Conservation (phyloP, 2,113 vertebrate species). For the Falcunculus frontatus region DNA sequence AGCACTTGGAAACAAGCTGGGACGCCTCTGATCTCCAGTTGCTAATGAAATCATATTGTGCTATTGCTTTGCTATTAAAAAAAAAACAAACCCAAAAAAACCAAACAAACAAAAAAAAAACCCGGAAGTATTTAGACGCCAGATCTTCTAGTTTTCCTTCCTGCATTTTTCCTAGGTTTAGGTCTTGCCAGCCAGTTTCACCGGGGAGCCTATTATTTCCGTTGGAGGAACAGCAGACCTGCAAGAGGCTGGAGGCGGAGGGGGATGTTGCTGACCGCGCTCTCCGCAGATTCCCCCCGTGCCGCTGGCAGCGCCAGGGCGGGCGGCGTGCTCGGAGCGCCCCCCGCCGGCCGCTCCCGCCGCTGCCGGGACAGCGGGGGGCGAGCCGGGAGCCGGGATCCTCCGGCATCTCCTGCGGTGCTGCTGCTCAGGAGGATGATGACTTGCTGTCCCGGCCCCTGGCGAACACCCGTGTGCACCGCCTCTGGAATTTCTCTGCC, state of each 20-base stretch:
- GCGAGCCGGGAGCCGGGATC: rapidly evolving
- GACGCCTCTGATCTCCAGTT: background rate
- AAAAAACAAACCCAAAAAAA: background rate
- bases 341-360: background rate
- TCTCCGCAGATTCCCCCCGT: rapidly evolving
- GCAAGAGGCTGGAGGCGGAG: background rate
- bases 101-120: background rate
- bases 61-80: background rate
- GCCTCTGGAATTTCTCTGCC: rapidly evolving
- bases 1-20: background rate
- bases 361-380: background rate
- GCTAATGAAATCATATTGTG: background rate
- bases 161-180: background rate
- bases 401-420: rapidly evolving
- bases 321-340: conserved; percentile 22
- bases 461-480: rapidly evolving
- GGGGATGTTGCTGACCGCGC: rapidly evolving
- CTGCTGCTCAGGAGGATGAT: rapidly evolving
- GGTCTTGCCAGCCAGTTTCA: background rate
- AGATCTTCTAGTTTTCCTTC: background rate
- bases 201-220: background rate
- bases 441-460: rapidly evolving
- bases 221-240: background rate
- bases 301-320: rapidly evolving
- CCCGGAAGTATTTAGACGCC: background rate